Evolutionary conservation across 1,140 invertebrate genomes (phyloP).

Genomic region (Trissolcus basalis): DNA sequence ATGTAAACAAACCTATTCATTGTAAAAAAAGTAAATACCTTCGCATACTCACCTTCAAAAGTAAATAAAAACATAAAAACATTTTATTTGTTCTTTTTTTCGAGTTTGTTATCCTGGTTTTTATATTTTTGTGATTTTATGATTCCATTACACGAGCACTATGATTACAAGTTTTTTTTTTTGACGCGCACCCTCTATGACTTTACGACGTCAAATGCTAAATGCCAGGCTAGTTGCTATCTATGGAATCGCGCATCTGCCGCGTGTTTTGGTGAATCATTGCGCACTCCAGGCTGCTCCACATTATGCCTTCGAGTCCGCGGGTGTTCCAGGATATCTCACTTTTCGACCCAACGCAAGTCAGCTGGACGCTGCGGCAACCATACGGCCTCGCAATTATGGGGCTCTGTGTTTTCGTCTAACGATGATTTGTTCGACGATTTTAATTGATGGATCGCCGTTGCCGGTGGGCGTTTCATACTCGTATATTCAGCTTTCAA

Average conservation of each 20-base stretch:
- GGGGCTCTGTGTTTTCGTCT: constrained; percentile 56
- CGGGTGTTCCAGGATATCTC: constrained; percentile 71
- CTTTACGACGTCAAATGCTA: constrained; percentile 60
- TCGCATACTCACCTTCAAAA: no score
- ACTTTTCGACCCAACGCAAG: constrained; percentile 55
- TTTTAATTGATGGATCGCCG: constrained; percentile 44
- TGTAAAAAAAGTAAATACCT: no score
- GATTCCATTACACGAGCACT: background rate
- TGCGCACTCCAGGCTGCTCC: constrained; percentile 64
- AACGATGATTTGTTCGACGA: constrained; percentile 66
- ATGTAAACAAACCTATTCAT: no score
- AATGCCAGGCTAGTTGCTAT: constrained; percentile 60
- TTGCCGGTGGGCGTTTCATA: constrained; percentile 22
- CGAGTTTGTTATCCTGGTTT: background rate
- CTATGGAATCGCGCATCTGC: constrained; percentile 74
- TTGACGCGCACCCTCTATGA: constrained; percentile 44
- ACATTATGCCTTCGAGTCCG: constrained; percentile 69
- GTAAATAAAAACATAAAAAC: no score
- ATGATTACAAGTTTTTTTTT: constrained; percentile 20
- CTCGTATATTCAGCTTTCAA: constrained; percentile 5
- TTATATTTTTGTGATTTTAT: background rate
- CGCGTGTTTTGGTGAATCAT: constrained; percentile 72
- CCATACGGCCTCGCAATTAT: constrained; percentile 68
- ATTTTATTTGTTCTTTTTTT: no score
- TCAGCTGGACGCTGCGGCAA: constrained; percentile 64